Evolutionary conservation across 2,888 invertebrate genomes (phyloP), one percentile per base, ranked within the genome.

Genomic region (Troides oblongomaculatus): DNA sequence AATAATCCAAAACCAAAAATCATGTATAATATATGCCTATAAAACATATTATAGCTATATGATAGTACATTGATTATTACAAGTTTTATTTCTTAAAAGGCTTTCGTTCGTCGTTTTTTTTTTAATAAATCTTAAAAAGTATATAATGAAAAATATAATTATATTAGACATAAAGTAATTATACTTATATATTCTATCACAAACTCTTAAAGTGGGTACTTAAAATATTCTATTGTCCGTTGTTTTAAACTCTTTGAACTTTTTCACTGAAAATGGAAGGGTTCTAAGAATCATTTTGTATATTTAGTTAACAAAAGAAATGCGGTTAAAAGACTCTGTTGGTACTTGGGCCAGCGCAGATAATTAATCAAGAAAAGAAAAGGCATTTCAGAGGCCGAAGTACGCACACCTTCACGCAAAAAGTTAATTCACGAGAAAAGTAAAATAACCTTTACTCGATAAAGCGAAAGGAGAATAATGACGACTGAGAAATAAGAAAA

Each of bases 291-390:
- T 70, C 57, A 71, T 72, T 72, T 69, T 71, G 71, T 72, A 62
- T 58, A 69, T 62, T 66, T 73, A 68, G 46, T 25, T 62, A 69
- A 69, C 69, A 66, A 69, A 66, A 65, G 62, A 66, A 66, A 69
- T 59, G 62, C 62, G 65, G 69, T 69, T 69, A 62, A 69, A 68
- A 66, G 23, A 58, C 66, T 46, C 60, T 60, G 58, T 60, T 70
- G 70, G 63, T 62, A 58, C 66, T 66, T 60, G 63, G 53, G 53
- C 63, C 60, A 56, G 25, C 56, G 50, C 60, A 66, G 63, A 62
- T 64, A 70, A 70, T 70, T 70, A 70, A 70, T 70, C 66, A 70
- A 70, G 66, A 56, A 70, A 70, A 70, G 66, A 70, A 70, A 70
- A 70, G 69, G 66, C 50, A 63, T 66, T 66, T 50, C 62, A 14